phyloP scores from a whole-genome alignment of 2,797 vertebrate genomes.

The Petrocephalus sullivani region DNA sequence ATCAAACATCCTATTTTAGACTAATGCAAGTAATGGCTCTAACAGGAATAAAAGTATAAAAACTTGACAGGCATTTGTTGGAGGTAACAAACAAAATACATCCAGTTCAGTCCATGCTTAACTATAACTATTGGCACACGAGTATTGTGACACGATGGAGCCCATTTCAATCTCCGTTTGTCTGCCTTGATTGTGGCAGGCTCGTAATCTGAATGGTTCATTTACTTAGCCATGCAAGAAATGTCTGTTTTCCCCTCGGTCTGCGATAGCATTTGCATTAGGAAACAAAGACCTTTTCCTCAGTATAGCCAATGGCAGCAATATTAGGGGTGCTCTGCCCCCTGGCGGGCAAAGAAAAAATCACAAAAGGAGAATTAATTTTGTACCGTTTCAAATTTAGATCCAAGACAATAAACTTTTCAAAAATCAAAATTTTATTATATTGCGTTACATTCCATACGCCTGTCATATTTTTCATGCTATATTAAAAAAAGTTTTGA shows the following conservation, averaged over 20 bases:
- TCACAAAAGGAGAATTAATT: not conserved
- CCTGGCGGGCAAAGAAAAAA: constrained; percentile 68
- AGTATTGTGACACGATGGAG: not conserved
- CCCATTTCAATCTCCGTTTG: not conserved
- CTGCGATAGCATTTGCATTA: constrained; percentile 49
- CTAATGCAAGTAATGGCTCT: not conserved
- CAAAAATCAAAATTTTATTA: not conserved
- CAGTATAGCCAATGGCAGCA: constrained; percentile 43
- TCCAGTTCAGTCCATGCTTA: not conserved
- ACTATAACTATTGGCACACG: not conserved
- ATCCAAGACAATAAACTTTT: not conserved
- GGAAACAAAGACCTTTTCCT: constrained; percentile 44
- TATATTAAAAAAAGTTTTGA: not conserved
- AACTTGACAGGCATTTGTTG: not conserved
- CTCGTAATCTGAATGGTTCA: constrained; percentile 50
- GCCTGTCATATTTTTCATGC: not conserved
- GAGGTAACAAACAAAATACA: not conserved
- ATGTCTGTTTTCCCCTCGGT: constrained; percentile 46
- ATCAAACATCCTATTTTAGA: not conserved
- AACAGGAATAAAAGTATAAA: not conserved
- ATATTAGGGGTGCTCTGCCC: constrained; percentile 83
- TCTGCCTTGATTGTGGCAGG: constrained; percentile 31
- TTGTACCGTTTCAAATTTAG: not conserved
- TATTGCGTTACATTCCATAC: not conserved
- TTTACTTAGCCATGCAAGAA: constrained; percentile 66